Evolutionary conservation across 2,797 vertebrate genomes (phyloP).

Genomic region (Antennarius maculatus): DNA sequence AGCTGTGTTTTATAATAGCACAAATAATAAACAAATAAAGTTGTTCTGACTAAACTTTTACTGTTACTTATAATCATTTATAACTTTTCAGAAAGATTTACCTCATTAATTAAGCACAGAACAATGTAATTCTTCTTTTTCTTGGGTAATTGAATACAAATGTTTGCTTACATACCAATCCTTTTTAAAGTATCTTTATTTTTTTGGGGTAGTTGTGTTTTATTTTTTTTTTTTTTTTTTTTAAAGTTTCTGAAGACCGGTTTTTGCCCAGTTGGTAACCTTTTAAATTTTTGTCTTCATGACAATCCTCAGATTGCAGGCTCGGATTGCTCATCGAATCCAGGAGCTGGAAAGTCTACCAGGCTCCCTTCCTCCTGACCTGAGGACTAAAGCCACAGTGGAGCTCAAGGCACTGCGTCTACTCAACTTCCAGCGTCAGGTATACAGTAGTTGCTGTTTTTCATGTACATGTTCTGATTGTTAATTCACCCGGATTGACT

Average conservation of each 20-base stretch:
- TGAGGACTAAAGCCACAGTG: conserved; percentile 96
- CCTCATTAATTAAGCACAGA: too few species aligned
- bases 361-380: conserved; percentile 93
- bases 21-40: too few species aligned
- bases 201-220: background rate
- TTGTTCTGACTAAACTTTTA: too few species aligned
- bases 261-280: background rate
- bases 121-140: too few species aligned
- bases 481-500: background rate
- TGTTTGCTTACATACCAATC: background rate
- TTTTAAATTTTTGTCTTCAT: background rate
- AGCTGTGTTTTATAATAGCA: too few species aligned
- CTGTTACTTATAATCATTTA: too few species aligned
- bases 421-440: conserved; percentile 98
- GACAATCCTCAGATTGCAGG: conserved; percentile 86
- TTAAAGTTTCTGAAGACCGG: background rate
- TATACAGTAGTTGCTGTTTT: conserved; percentile 47
- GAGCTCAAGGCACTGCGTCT: conserved; percentile 96
- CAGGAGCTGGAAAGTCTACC: conserved; percentile 98
- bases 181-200: background rate
- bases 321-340: conserved; percentile 96
- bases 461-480: background rate
- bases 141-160: too few species aligned
- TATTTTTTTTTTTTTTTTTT: background rate
- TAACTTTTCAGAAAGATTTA: too few species aligned